Conservation (phyloP, 2,797 vertebrate genomes). For the Borostomias antarcticus region DNA sequence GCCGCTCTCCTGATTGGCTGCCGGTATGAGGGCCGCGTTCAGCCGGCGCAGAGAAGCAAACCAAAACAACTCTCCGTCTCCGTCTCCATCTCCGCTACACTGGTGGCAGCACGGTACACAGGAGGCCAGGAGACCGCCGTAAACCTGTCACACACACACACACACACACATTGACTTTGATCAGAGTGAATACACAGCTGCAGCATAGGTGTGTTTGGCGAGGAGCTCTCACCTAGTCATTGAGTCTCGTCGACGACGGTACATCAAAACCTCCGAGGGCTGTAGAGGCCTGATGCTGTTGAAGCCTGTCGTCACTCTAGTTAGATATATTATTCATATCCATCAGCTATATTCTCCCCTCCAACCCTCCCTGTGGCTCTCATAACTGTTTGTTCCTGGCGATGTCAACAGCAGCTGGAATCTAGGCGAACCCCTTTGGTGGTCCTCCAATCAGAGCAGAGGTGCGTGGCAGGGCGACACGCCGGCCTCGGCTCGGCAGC, state of each 20-base stretch:
- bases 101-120: no score
- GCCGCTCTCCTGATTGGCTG: constrained; percentile 65
- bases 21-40: constrained; percentile 43
- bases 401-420: background rate
- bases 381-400: background rate
- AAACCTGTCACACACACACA: constrained; percentile 45
- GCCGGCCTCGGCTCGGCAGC: no score
- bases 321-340: no score
- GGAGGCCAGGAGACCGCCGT: no score
- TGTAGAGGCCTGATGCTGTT: no score
- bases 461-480: background rate
- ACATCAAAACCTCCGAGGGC: no score
- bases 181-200: background rate
- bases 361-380: no score
- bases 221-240: background rate
- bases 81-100: background rate
- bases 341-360: no score
- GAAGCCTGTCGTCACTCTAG: background rate
- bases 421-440: background rate
- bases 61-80: background rate
- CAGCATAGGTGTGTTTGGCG: background rate
- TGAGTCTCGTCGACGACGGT: no score
- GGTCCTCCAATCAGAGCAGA: background rate
- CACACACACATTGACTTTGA: constrained; percentile 54
- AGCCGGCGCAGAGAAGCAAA: background rate